These are phyloP conservation scores for Saccostrea cuccullata DNA, from an alignment of 1,140 invertebrate species.

Conservation along the genomic window DNA sequence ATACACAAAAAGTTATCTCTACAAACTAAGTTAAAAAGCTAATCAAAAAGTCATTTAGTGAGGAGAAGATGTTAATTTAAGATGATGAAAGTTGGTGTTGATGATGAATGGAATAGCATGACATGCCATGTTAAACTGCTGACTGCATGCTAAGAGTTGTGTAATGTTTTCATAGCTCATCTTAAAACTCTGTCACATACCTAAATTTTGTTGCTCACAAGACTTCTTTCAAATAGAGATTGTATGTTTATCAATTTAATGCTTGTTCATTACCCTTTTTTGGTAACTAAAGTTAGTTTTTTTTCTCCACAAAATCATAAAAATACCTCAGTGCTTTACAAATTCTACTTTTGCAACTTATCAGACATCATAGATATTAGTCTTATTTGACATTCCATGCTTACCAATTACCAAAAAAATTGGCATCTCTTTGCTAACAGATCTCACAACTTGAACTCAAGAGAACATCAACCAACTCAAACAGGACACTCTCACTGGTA, in stretches of 20 bases:
- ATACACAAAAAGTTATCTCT: not conserved
- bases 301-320: not conserved
- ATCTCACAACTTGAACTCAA: too few species aligned
- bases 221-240: not conserved
- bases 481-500: too few species aligned
- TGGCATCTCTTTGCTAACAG: too few species aligned
- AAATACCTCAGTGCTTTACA: not conserved
- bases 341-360: too few species aligned
- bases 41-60: constrained; percentile 5
- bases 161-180: not conserved
- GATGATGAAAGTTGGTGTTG: not conserved
- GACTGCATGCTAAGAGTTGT: not conserved
- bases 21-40: not conserved
- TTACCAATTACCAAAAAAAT: too few species aligned
- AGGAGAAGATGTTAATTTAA: constrained; percentile 1
- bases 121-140: not conserved
- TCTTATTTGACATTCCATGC: too few species aligned
- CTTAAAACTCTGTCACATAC: not conserved
- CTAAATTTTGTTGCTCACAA: not conserved
- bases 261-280: too few species aligned
- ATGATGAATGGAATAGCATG: not conserved
- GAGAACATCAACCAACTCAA: too few species aligned
- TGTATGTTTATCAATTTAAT: not conserved
- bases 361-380: too few species aligned
- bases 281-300: not conserved